Evolutionary conservation across 2,888 invertebrate genomes (phyloP).

Genomic region (Octonoba sinensis): DNA sequence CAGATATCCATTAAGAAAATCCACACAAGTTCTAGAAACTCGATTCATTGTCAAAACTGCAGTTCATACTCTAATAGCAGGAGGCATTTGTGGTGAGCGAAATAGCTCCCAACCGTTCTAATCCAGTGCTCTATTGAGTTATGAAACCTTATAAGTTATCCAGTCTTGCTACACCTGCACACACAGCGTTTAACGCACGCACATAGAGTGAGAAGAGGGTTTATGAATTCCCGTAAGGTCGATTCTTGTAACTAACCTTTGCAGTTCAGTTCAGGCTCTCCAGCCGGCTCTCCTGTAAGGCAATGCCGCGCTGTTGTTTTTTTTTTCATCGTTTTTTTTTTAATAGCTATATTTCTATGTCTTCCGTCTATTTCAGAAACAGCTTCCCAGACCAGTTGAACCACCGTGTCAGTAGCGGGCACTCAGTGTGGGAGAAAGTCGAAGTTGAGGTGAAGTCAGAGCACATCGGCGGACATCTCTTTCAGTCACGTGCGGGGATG

Average conservation of each 20-base stretch:
- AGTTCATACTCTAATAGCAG: too few species aligned
- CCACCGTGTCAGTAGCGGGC: constrained; percentile 37
- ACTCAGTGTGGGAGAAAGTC: constrained; percentile 18
- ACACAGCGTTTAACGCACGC: constrained; percentile 15
- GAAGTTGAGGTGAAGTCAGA: not conserved
- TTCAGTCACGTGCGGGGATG: too few species aligned
- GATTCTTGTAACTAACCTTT: constrained; percentile 31
- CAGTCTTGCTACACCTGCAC: constrained; percentile 38
- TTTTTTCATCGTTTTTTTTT: not conserved
- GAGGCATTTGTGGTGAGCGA: too few species aligned
- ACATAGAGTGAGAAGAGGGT: not conserved
- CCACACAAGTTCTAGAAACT: too few species aligned
- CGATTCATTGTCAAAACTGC: too few species aligned
- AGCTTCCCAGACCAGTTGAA: constrained; percentile 47
- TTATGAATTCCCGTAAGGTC: constrained; percentile 32
- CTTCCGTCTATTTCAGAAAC: not conserved
- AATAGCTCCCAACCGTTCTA: constrained; percentile 21
- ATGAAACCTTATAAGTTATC: constrained; percentile 51
- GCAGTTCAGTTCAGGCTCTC: constrained; percentile 16
- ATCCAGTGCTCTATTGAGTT: constrained; percentile 51
- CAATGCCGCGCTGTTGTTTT: constrained; percentile 19
- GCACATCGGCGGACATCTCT: too few species aligned
- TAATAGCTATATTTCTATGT: not conserved
- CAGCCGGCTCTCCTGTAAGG: constrained; percentile 37
- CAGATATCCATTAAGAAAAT: too few species aligned